Base-by-base conservation (phyloP, 2,113 vertebrate genomes). In the Maccullochella peelii region DNA sequence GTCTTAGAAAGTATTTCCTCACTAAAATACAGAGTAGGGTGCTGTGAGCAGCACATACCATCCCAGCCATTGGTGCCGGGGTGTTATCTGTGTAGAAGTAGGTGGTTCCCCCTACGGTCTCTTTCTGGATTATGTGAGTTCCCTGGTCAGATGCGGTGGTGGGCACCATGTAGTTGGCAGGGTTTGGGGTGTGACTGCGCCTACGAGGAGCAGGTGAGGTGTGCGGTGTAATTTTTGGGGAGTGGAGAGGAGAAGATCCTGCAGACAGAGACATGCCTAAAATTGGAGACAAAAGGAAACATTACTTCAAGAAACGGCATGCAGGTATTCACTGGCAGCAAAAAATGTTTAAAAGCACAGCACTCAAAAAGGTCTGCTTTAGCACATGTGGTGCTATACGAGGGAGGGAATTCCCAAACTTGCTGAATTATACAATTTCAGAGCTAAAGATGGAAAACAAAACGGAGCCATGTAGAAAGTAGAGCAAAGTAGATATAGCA, bases 1-100 rank as follows among this genome's bases (percentile, higher is more conserved):
- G 25, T 36, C 12, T 47, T 40, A 40, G 16, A 6, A 33, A n/a
- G 4, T 12, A n/a, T 30, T n/a, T 73, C 15, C 20, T 9, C 21
- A 36, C 55, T 54, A 12, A 52, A 71, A 49, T 40, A 50, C 27
- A 79, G 4, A 54, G 30, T 1, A 55, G 30, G 12, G 40, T 7
- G 0, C 8, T 7, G 6, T 8, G 9, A 38, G 33, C 38, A 70
- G 49, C 65, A 83, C 91, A 2, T 97, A 99, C 98, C 98, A 99
- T 98, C 94, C 98, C 98, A 30, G 97, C 94, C 94, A 98, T 90
- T 80, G 98, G 98, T 75, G 96, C 97, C 74, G 98, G 98, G 84
- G 97, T 97, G 92, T 98, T 97, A 88, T 99, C 98, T 15, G 98
- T 99, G 92, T 98, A 99, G 95, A 99, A 99, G 94, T 99, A 99